Evolutionary conservation across 2,113 vertebrate genomes (phyloP).

Genomic region (Gallinago media): DNA sequence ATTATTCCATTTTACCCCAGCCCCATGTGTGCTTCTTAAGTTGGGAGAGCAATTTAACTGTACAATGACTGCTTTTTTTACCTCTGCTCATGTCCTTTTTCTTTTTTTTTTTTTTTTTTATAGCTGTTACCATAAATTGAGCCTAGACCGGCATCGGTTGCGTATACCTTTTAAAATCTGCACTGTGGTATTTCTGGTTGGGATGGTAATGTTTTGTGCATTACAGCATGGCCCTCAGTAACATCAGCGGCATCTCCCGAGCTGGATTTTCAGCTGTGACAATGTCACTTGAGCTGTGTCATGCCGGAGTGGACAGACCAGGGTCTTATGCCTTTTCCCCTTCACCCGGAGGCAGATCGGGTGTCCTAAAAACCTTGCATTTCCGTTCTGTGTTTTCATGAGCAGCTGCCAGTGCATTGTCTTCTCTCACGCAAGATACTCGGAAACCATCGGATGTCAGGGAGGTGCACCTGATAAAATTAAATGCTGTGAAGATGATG

Average conservation of each 20-base stretch:
- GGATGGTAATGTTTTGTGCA: not conserved
- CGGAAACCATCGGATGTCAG: not conserved
- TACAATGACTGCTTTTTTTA: not conserved
- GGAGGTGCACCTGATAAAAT: not conserved
- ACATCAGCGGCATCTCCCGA: not conserved
- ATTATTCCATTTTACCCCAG: not conserved
- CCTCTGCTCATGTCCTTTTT: not conserved
- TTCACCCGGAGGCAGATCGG: not conserved
- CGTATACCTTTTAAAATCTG: not conserved
- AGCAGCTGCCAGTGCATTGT: conserved; percentile 6
- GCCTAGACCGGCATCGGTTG: not conserved
- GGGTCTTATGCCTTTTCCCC: not conserved
- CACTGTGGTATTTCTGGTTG: not conserved
- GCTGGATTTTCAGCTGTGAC: conserved; percentile 46
- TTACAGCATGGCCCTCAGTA: not conserved
- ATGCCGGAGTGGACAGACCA: not conserved
- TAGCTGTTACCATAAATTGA: not conserved
- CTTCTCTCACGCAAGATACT: not conserved
- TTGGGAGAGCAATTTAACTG: not conserved
- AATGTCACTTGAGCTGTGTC: conserved; percentile 6
- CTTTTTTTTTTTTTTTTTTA: not conserved
- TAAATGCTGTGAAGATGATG: not conserved
- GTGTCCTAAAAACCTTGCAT: conserved; percentile 3
- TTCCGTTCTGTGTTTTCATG: not conserved
- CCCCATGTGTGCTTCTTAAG: not conserved